phyloP scores from a whole-genome alignment of 2,797 vertebrate genomes.

The Nyctibius grandis region DNA sequence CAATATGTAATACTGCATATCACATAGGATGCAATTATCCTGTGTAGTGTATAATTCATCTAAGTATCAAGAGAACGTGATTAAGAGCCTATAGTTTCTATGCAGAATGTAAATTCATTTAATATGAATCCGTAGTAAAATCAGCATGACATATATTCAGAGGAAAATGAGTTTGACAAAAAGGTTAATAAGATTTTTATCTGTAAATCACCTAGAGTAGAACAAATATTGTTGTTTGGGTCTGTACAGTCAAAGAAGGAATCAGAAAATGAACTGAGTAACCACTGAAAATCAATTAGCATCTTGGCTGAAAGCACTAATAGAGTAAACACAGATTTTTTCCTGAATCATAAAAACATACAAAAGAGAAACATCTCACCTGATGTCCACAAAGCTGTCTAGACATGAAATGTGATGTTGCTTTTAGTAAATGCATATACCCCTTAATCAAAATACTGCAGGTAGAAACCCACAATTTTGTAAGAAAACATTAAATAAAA shows the following conservation, averaged over 20 bases:
- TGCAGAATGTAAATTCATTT: not conserved
- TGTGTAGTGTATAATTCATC: not conserved
- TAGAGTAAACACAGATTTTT: not conserved
- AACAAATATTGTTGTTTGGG: not conserved
- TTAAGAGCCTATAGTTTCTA: not conserved
- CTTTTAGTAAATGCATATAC: not conserved
- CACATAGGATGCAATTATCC: not conserved
- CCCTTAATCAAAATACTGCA: conserved; percentile 32
- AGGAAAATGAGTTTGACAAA: not conserved
- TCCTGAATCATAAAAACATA: not conserved
- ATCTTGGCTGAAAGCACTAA: not conserved
- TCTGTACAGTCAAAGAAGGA: not conserved
- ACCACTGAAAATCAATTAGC: conserved; percentile 2
- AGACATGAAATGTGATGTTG: not conserved
- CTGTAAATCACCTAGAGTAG: not conserved
- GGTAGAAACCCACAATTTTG: conserved; percentile 55
- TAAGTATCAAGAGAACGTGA: not conserved
- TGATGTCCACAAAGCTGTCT: not conserved
- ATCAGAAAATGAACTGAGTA: not conserved
- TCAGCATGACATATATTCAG: not conserved
- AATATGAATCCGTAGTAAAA: not conserved
- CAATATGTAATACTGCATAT: not conserved
- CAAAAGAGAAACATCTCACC: not conserved
- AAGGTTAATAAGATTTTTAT: not conserved
- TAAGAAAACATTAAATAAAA: conserved; percentile 62